A percentile compares a stretch with the other conserved stretches of the same genome.
phyloP scores from a whole-genome alignment of 2,888 invertebrate genomes.

The Anarsia innoxiella region DNA sequence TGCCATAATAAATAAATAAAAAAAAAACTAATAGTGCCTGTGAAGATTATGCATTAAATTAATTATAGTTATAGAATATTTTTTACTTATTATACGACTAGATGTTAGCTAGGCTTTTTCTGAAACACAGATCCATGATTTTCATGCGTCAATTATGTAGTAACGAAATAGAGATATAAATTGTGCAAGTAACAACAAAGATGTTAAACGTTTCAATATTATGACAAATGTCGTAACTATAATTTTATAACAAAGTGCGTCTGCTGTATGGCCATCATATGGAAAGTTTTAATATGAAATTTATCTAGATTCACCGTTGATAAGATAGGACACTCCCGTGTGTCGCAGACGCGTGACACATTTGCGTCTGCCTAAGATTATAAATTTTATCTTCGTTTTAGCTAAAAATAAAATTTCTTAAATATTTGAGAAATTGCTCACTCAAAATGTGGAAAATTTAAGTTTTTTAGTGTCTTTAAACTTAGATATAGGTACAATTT shows the following conservation, averaged over 20 bases:
- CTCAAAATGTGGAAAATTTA: too few species aligned
- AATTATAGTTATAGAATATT: too few species aligned
- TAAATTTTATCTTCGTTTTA: constrained; percentile 16
- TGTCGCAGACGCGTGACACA: constrained; percentile 50
- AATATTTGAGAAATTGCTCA: too few species aligned
- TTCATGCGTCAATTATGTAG: too few species aligned
- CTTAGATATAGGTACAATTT: too few species aligned
- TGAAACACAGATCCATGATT: too few species aligned
- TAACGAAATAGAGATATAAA: too few species aligned
- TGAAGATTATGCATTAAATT: too few species aligned
- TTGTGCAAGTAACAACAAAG: too few species aligned
- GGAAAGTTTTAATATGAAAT: constrained; percentile 57
- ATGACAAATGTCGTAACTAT: constrained; percentile 30
- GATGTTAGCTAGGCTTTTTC: constrained; percentile 14
- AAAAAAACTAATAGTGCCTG: background rate
- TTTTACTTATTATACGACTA: background rate
- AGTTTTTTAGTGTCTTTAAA: too few species aligned
- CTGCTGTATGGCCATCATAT: constrained; percentile 20
- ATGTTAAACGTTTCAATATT: too few species aligned
- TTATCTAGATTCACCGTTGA: constrained; percentile 48
- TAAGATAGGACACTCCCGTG: constrained; percentile 58
- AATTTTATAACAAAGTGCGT: background rate
- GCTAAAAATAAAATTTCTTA: too few species aligned
- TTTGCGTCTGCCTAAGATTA: constrained; percentile 38
- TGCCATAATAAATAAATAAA: background rate